Base-by-base conservation (phyloP, 35 echinoderm and acorn worm species). In the Holothuria glaberrima region DNA sequence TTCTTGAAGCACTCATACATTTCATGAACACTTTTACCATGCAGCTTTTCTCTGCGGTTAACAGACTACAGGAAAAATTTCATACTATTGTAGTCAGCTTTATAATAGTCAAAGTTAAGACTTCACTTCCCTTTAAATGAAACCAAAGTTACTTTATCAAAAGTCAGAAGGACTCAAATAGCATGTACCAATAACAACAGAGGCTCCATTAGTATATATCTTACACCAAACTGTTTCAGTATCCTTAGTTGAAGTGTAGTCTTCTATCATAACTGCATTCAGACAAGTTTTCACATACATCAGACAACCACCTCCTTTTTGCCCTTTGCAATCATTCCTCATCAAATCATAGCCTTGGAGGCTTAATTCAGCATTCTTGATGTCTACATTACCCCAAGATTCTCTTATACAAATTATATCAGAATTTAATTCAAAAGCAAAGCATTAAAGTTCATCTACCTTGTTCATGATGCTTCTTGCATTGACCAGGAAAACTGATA, bases 351-450 rank as follows among this genome's bases (percentile, higher is more conserved):
- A 88, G 6, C 86, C 86, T 52, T 67, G 12, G 20, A 88, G 60
- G 38, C 65, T 88, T 38, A 71, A 45, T 70, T 88, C 86, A 88
- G 86, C 86, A 88, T 88, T 14, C 20, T 41, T 52, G 54, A 88
- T 88, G 31, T 88, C 63, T 22, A 70, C 86, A 68, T 21, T 88
- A 70, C 60, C 20, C 65, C 86, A 88, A 36, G 86, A 70, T 68
- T 88, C 86, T 21, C 62, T 88, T 88, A 88, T 70, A 48, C 86
- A 64, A 31, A 88, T 68, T 52, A 88, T 38, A 70, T 71, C 86
- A 0, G 86, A 32, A 70, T 70, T 68, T 35, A 70, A 46, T 44
- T 68, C 66, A 48, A 31, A 64, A 68, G 54, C 44, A 35, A 44
- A 44, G 44, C 60, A 64, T 41, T 88, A 29, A 33, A 88, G 65